Conservation (phyloP, 2,113 vertebrate genomes). For the Coturnix japonica region DNA sequence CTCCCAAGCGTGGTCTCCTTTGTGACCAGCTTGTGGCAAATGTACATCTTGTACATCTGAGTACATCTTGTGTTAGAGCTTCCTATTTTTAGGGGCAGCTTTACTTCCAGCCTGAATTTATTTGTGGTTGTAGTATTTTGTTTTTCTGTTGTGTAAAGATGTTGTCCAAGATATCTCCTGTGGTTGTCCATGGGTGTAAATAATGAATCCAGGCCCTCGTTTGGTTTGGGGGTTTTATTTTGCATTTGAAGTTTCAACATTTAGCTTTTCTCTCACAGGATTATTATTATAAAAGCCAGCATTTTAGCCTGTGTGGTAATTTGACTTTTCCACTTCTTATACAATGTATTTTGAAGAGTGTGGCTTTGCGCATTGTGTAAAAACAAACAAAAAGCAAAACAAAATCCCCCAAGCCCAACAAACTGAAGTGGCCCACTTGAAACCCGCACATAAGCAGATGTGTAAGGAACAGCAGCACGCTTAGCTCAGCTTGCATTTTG, state of each 20-base stretch:
- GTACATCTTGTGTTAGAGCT: neutral
- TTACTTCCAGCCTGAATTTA: conserved; percentile 31
- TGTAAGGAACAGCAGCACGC: conserved; percentile 9
- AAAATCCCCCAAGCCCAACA: neutral
- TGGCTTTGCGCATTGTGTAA: neutral
- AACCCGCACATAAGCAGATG: neutral
- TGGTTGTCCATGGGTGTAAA: neutral
- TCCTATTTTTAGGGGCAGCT: conserved; percentile 8
- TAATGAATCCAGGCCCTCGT: neutral
- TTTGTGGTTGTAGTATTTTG: neutral
- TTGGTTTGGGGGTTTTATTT: fast-evolving
- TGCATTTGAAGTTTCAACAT: neutral
- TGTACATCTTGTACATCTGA: too few species aligned
- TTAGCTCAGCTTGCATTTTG: conserved; percentile 50
- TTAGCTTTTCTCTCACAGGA: neutral
- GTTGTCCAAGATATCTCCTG: neutral
- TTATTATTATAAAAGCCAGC: neutral
- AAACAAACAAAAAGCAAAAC: neutral
- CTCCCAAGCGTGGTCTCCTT: neutral
- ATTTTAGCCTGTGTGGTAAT: neutral
- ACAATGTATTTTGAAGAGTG: neutral
- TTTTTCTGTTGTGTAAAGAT: neutral
- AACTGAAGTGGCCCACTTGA: conserved; percentile 1
- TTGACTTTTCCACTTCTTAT: neutral
- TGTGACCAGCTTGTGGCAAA: neutral